Conservation (phyloP, 2,797 vertebrate genomes). For the Sebastes baramenuke region DNA sequence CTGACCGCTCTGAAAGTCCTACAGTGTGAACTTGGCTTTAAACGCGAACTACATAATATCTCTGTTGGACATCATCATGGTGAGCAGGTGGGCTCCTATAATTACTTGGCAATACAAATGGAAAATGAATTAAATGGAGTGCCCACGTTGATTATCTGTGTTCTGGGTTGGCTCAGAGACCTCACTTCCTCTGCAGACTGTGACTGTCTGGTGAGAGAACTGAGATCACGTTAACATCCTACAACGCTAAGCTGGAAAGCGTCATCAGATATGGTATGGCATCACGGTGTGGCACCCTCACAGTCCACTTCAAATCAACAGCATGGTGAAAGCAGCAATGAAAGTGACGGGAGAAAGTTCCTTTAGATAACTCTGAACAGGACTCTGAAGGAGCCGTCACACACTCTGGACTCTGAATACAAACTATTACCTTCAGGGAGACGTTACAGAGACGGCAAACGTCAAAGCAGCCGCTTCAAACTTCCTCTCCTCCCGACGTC, state of each 20-base stretch:
- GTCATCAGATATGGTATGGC: background rate
- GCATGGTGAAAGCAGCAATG: too few relatives aligned
- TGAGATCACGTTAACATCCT: too few relatives aligned
- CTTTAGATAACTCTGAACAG: too few relatives aligned
- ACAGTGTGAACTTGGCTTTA: too few relatives aligned
- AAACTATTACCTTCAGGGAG: background rate
- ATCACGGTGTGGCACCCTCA: background rate
- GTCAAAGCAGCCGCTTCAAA: background rate
- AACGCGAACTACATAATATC: background rate
- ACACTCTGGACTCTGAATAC: background rate
- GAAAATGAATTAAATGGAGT: background rate
- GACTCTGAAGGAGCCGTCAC: background rate
- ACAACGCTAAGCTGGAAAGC: too few relatives aligned
- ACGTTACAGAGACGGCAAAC: background rate
- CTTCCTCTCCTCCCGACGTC: too few relatives aligned
- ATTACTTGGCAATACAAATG: background rate
- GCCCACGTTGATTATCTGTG: background rate
- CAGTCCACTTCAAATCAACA: too few relatives aligned
- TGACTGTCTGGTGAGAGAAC: too few relatives aligned
- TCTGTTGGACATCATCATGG: too few relatives aligned
- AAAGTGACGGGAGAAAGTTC: too few relatives aligned
- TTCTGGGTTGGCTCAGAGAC: background rate
- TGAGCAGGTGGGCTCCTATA: background rate
- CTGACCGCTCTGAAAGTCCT: too few relatives aligned
- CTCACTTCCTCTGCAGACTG: too few relatives aligned